These are phyloP conservation scores for Pygmarrhopalites habei DNA, from an alignment of 1,140 invertebrate genomes.

Conservation along the genomic window DNA sequence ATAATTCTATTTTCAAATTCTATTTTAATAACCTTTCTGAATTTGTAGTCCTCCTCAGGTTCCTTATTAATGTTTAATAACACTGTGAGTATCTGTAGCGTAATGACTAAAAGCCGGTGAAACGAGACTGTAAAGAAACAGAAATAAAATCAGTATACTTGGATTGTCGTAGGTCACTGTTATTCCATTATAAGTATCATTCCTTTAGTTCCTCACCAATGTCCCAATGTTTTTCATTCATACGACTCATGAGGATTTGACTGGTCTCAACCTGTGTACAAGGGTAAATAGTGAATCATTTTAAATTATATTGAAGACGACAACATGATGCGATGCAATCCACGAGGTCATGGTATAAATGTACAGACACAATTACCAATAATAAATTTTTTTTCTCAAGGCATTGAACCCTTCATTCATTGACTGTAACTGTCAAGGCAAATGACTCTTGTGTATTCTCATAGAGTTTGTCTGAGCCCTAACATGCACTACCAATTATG, in stretches of 20 bases:
- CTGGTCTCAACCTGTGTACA: slow-evolving; percentile 23
- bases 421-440: no score
- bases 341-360: no score
- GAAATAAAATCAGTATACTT: no score
- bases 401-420: background rate
- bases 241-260: slow-evolving; percentile 22
- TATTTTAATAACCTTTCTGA: slow-evolving; percentile 41
- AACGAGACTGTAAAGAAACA: slow-evolving; percentile 59
- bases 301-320: no score
- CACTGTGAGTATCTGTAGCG: slow-evolving; percentile 55
- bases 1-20: no score
- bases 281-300: no score
- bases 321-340: no score
- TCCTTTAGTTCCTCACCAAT: no score
- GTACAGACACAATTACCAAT: background rate
- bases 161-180: no score
- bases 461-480: no score
- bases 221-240: slow-evolving; percentile 51
- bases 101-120: slow-evolving; percentile 75
- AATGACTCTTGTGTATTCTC: background rate
- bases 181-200: no score
- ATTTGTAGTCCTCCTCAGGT: slow-evolving; percentile 38
- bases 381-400: slow-evolving; percentile 1
- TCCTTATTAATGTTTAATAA: slow-evolving; percentile 42
- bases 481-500: background rate